phyloP scores from a whole-genome alignment of 2,797 vertebrate genomes.

The Petrocephalus sullivani region DNA sequence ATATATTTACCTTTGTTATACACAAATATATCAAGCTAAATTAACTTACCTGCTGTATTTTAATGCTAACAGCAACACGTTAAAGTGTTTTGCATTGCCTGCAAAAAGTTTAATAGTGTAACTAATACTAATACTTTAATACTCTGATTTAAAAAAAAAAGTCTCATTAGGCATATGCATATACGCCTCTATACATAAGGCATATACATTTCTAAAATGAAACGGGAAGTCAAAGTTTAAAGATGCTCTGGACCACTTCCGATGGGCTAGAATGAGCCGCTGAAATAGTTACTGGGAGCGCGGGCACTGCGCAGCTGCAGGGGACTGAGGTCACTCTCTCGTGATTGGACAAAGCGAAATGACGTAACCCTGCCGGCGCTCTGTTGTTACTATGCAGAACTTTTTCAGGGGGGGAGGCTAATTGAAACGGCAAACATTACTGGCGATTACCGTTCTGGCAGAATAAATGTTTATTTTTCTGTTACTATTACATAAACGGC shows the following conservation, averaged over 20 bases:
- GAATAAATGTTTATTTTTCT: not conserved
- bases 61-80: not conserved
- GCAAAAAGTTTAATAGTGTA: not conserved
- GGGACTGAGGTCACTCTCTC: not conserved
- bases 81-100: not conserved
- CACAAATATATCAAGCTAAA: not conserved
- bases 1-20: not conserved
- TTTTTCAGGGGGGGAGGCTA: not conserved
- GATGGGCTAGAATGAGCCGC: not conserved
- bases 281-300: not conserved
- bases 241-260: not conserved
- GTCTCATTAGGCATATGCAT: not conserved
- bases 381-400: conserved; percentile 20
- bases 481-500: not conserved
- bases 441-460: not conserved
- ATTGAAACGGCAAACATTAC: not conserved
- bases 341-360: not conserved
- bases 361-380: not conserved
- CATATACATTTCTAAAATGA: not conserved
- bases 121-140: not conserved
- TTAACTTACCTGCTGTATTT: not conserved
- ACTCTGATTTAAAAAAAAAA: not conserved
- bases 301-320: not conserved
- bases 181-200: not conserved
- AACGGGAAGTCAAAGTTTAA: not conserved